Base-by-base conservation (phyloP, 2,113 vertebrate species). In the Corapipo altera region DNA sequence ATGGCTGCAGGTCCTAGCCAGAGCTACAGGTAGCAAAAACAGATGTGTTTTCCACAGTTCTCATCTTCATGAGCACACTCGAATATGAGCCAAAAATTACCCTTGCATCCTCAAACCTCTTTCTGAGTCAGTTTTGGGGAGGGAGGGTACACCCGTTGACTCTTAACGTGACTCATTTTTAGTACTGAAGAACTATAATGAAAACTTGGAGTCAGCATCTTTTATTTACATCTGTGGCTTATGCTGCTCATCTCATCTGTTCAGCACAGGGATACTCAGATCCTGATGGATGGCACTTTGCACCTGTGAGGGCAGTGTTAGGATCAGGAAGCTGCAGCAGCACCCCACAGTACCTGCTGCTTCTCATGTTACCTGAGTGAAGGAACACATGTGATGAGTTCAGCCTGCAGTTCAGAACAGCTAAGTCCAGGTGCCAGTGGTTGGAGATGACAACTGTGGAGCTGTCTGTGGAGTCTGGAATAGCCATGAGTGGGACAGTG, bases 401-500 rank as follows among this genome's bases (percentile, higher is more conserved):
- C 15, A 87, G 22, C 20, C 62, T 46, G 39, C 28, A 87, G 33
- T 41, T 84, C 59, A 62, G 9, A 65, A 43, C 39, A 74, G 32
- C 15, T 44, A 62, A 51, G 30, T 46, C 39, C 55, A 39, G n/a
- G 55, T 1, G 1, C 11, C 0, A 0, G 41, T 1, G 1, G 16
- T 37, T 14, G 44, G 52, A 88, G 30, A 79, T 15, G 11, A 19
- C 16, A 27, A 0, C 16, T 35, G 12, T 65, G 35, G 30, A 95
- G 74, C 18, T 43, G n/a, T n/a, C 19, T 39, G 39, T 39, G 39
- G 39, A 57, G 16, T 52, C 20, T 75, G 52, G 51, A 65, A 78
- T 5, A 94, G 43, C 39, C 33, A 22, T 20, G 21, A 66, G 37
- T 74, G 22, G 23, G 33, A 8, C 43, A 74, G 15, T 62, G 41